A percentile compares a stretch with the other conserved stretches of the same genome.
phyloP scores from a whole-genome alignment of 2,797 vertebrate genomes.

The Harpagifer antarcticus region DNA sequence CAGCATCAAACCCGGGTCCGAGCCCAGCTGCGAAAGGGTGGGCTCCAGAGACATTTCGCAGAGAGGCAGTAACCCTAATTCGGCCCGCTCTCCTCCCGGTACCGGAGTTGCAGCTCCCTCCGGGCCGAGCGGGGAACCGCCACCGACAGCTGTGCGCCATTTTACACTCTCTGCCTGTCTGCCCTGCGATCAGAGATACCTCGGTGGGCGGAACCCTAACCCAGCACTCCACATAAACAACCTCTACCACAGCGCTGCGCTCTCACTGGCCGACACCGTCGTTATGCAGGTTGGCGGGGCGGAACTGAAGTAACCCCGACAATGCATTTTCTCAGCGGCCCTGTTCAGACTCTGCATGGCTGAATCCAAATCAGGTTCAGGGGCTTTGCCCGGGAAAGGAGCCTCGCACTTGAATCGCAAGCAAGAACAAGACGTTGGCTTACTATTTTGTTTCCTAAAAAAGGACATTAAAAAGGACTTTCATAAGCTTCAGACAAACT shows the following conservation, averaged over 20 bases:
- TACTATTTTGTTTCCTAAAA: neutral
- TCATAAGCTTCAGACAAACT: neutral
- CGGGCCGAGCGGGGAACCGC: slow-evolving; percentile 99
- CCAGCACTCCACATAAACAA: slow-evolving; percentile 87
- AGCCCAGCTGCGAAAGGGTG: slow-evolving; percentile 83
- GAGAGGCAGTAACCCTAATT: slow-evolving; percentile 88
- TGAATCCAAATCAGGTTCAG: slow-evolving; percentile 81
- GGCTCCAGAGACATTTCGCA: slow-evolving; percentile 83
- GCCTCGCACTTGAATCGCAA: slow-evolving; percentile 68
- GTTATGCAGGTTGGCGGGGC: slow-evolving; percentile 87
- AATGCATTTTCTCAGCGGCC: slow-evolving; percentile 79
- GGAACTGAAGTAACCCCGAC: slow-evolving; percentile 78
- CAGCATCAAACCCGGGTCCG: slow-evolving; percentile 96
- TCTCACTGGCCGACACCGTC: slow-evolving; percentile 69
- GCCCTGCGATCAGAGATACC: slow-evolving; percentile 94
- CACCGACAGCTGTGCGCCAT: slow-evolving; percentile 99
- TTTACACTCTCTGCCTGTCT: slow-evolving; percentile 97
- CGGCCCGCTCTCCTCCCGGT: slow-evolving; percentile 91
- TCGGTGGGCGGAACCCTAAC: slow-evolving; percentile 90
- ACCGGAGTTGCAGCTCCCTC: slow-evolving; percentile 94
- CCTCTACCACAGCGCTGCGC: slow-evolving; percentile 70
- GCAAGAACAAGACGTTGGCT: slow-evolving; percentile 30
- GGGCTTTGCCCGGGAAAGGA: slow-evolving; percentile 86
- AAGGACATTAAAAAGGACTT: neutral
- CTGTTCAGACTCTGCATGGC: slow-evolving; percentile 64